phyloP scores from a whole-genome alignment of 2,888 invertebrate genomes.

The Abrostola triplasia region DNA sequence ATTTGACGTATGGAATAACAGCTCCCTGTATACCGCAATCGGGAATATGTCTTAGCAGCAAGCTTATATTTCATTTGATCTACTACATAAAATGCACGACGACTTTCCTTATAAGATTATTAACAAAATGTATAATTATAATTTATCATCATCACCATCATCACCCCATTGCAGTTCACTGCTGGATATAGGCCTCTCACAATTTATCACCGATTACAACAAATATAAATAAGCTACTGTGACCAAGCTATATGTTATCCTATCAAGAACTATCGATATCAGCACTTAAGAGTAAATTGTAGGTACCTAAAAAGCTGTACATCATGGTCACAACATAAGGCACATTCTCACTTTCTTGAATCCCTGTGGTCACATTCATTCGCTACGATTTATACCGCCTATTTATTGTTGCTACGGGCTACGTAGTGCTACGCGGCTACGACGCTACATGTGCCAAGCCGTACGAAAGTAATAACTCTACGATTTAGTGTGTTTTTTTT shows the following conservation, averaged over 20 bases:
- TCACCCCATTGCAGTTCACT: no score
- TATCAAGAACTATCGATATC: not conserved
- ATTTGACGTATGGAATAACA: no score
- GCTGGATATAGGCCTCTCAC: no score
- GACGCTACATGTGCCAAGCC: conserved; percentile 12
- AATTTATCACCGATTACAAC: no score
- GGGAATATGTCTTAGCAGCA: no score
- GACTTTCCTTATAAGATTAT: no score
- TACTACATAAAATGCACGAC: no score
- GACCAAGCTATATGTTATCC: not conserved
- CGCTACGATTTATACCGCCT: conserved; percentile 34
- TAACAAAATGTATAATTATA: no score
- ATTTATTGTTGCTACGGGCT: conserved; percentile 34
- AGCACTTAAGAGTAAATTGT: conserved; percentile 7
- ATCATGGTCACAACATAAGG: conserved; percentile 29
- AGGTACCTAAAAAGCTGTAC: conserved; percentile 9
- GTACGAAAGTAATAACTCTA: conserved; percentile 22
- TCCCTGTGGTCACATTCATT: conserved; percentile 28
- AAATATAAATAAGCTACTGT: not conserved
- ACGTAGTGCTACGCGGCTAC: conserved; percentile 29
- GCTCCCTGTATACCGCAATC: no score
- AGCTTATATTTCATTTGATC: no score
- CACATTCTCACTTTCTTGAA: conserved; percentile 19
- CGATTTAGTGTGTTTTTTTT: conserved; percentile 2
- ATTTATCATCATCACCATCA: no score